Evolutionary conservation across 53 echinoderm and acorn worm species (phyloP).

Genomic region (Mesocentrotus franciscanus): DNA sequence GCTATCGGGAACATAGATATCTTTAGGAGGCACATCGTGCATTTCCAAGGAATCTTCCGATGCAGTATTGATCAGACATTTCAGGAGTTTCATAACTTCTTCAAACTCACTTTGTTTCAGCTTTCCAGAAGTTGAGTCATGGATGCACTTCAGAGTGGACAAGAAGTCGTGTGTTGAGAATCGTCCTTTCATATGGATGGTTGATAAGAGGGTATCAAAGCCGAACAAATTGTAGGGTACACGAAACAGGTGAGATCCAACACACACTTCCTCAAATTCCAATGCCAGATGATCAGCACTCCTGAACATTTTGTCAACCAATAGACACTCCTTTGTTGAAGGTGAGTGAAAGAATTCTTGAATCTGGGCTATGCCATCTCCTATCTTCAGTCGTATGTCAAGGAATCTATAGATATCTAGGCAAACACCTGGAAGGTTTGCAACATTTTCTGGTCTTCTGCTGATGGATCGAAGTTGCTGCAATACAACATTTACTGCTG

Average conservation of each 20-base stretch:
- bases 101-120: background rate
- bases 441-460: background rate
- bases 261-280: background rate
- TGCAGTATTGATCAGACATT: background rate
- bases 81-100: background rate
- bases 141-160: background rate
- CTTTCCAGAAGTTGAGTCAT: background rate
- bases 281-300: background rate
- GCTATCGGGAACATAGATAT: slow-evolving; percentile 23
- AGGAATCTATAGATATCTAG: slow-evolving; percentile 1
- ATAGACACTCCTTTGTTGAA: background rate
- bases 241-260: slow-evolving; percentile 9
- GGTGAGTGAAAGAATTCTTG: slow-evolving; percentile 4
- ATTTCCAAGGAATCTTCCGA: background rate
- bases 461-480: slow-evolving; percentile 1
- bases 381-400: background rate
- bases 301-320: background rate
- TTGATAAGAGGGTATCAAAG: background rate
- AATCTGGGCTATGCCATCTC: background rate
- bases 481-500: background rate
- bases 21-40: slow-evolving; percentile 38
- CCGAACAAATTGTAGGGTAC: background rate
- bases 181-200: background rate
- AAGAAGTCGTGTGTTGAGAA: slow-evolving; percentile 7
- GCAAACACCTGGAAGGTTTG: background rate